Evolutionary conservation across 2,113 vertebrate genomes (phyloP), one percentile per base, ranked within the genome.

Genomic region (Cyanoderma ruficeps): DNA sequence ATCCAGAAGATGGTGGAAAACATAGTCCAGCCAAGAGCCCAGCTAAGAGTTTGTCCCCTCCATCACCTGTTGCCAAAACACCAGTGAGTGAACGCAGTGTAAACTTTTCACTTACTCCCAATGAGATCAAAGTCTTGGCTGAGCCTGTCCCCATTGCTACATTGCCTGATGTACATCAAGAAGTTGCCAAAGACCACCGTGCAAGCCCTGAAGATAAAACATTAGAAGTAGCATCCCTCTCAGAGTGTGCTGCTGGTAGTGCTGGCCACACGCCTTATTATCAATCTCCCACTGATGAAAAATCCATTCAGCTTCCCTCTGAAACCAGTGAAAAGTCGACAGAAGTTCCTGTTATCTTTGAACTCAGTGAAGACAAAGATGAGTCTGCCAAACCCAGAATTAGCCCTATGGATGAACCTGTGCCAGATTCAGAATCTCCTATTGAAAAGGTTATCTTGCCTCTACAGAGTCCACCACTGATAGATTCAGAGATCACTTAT

Each of bases 1-100:
- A 77, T 85, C 96, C 93, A 46, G 63, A 93, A 78, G 90, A 85
- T 67, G 69, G 93, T 76, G 95, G 97, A 57, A 98, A 94, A 84
- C 90, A 96, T 39, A 46, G 68, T 33, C 28, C 49, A 84, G 22
- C 22, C 39, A 63, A 46, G 39, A 72, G 6, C 14, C 33, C 81
- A 72, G 27, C 33, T 63, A 37, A 39, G 22, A 53, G 57, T 46
- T 84, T 84, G 49, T 84, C 69, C n/a, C 33, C 28, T 64, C 59
- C 27, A 33, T 74, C 69, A 55, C 57, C 49, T 46, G 13, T 74
- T 84, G 39, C 47, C 68, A 74, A 39, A 74, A 74, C n/a, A 83
- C 68, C 28, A 44, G 31, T 69, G 65, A 60, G 44, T 70, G 55
- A 70, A 82, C 3, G 15, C 15, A 70, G 55, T 60, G 44, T 82